phyloP scores from a whole-genome alignment of 2,888 invertebrate genomes.

The Cetonia aurata region DNA sequence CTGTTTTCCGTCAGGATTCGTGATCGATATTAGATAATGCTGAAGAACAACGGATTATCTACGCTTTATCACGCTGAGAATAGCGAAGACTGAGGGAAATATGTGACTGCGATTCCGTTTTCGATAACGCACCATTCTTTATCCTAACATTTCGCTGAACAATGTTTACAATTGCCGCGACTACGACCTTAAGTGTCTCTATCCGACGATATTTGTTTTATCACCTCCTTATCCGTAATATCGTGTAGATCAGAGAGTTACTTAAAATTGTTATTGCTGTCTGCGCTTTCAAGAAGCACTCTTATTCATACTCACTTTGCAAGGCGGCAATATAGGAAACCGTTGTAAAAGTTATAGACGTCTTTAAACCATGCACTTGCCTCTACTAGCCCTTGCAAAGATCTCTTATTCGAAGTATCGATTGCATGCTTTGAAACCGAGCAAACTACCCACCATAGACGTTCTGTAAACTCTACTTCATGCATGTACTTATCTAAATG shows the following conservation, averaged over 20 bases:
- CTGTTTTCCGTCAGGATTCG: slow-evolving; percentile 35
- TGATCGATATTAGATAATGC: slow-evolving; percentile 35
- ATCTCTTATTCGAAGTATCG: no score
- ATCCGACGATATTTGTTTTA: slow-evolving; percentile 10
- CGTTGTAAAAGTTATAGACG: no score
- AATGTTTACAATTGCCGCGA: slow-evolving; percentile 26
- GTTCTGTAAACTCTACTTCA: no score
- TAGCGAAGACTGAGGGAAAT: slow-evolving; percentile 16
- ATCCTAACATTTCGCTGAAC: slow-evolving; percentile 17
- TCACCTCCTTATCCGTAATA: slow-evolving; percentile 11
- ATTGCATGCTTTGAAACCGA: no score
- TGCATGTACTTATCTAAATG: no score
- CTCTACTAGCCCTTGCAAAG: no score
- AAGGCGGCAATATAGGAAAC: no score
- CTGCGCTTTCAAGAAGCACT: background rate
- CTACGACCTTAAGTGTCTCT: slow-evolving; percentile 6
- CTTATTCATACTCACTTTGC: no score
- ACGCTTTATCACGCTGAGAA: slow-evolving; percentile 29
- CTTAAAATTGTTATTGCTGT: background rate
- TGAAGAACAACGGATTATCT: slow-evolving; percentile 37
- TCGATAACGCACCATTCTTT: slow-evolving; percentile 32
- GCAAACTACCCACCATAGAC: no score
- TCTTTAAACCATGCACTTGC: no score
- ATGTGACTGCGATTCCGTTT: slow-evolving; percentile 35
- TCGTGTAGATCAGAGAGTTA: slow-evolving; percentile 10